phyloP scores from a whole-genome alignment of 2,888 invertebrate genomes.

The Amblyteles armatorius region DNA sequence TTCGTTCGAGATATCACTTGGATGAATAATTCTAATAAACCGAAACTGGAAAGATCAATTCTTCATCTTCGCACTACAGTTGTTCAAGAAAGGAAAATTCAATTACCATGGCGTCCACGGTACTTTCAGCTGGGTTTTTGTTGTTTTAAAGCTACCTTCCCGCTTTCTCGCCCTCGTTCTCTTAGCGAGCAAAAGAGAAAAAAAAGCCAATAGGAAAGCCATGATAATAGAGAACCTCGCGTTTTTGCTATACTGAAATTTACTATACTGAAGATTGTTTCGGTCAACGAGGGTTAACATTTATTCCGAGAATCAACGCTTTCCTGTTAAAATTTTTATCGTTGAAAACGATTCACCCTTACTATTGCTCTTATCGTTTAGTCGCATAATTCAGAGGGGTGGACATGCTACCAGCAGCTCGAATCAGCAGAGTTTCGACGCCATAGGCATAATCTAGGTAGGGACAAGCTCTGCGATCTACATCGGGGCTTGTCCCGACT shows the following conservation, averaged over 20 bases:
- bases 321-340: not conserved
- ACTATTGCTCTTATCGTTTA: too few species aligned
- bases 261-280: too few species aligned
- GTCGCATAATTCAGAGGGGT: too few species aligned
- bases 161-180: not conserved
- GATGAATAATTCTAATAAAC: not conserved
- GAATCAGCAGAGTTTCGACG: conserved; percentile 71
- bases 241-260: too few species aligned
- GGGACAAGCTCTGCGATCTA: conserved; percentile 79
- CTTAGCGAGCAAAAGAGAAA: not conserved
- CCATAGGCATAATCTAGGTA: conserved; percentile 81
- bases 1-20: conserved; percentile 18
- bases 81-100: conserved; percentile 35
- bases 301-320: too few species aligned
- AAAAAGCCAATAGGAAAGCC: not conserved
- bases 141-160: conserved; percentile 6
- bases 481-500: conserved; percentile 66
- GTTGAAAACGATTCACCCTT: not conserved
- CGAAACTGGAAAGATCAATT: conserved; percentile 3
- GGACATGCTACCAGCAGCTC: not conserved
- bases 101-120: conserved; percentile 9
- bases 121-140: not conserved
- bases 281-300: not conserved
- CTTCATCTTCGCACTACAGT: not conserved
- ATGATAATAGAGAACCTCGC: conserved; percentile 2